phyloP scores from a whole-genome alignment of 2,888 invertebrate genomes.

The Helobdella robusta region DNA sequence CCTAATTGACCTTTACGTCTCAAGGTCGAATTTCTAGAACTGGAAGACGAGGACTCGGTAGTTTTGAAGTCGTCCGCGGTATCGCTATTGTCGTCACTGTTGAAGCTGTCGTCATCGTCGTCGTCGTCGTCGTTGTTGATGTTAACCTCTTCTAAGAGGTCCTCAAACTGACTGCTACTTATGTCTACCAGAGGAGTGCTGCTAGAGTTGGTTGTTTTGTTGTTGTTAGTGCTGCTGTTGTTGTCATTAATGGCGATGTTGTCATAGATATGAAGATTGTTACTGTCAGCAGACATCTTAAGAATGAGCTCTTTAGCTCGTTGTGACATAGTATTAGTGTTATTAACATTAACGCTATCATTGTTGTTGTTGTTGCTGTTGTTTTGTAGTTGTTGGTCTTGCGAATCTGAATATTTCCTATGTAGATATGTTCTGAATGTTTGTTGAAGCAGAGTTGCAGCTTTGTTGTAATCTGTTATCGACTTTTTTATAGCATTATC shows the following conservation, averaged over 20 bases:
- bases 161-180: conserved; percentile 12
- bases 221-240: neutral
- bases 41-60: neutral
- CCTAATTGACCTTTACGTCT: neutral
- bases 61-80: neutral
- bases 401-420: neutral
- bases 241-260: neutral
- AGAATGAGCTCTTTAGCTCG: too few species aligned
- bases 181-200: neutral
- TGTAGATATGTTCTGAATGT: neutral
- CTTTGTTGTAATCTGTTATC: neutral
- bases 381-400: too few species aligned
- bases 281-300: too few species aligned
- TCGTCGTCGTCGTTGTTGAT: neutral
- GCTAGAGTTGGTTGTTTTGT: too few species aligned
- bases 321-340: too few species aligned
- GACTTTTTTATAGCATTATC: neutral
- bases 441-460: neutral
- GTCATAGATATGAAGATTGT: conserved; percentile 5
- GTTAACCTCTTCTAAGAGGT: conserved; percentile 2
- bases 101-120: conserved; percentile 4
- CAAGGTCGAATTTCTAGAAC: neutral
- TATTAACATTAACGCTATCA: too few species aligned
- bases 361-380: too few species aligned
- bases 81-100: neutral